Conservation (phyloP, 2,888 invertebrate species). For the Parelbella ahira region DNA sequence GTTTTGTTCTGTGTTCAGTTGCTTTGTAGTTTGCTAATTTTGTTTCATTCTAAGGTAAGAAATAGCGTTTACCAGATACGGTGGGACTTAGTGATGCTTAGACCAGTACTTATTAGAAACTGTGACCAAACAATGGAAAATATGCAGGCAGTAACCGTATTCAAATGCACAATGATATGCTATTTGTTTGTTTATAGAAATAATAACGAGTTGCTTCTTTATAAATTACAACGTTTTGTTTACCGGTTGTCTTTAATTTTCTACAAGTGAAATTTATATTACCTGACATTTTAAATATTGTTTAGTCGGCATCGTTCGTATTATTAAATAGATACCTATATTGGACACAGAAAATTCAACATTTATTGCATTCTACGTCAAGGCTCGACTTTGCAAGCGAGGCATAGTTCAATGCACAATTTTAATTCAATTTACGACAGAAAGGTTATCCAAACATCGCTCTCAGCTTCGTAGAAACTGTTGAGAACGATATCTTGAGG, state of each 20-base stretch:
- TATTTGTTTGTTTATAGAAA: constrained; percentile 26
- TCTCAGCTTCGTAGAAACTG: constrained; percentile 6
- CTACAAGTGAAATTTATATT: no score
- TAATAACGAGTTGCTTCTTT: constrained; percentile 20
- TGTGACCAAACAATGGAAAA: constrained; percentile 23
- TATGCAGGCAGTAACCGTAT: constrained; percentile 18
- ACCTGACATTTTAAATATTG: not conserved
- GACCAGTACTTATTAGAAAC: constrained; percentile 24
- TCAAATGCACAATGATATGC: constrained; percentile 24
- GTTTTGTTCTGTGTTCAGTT: constrained; percentile 22
- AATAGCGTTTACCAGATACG: constrained; percentile 25
- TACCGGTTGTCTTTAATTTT: no score
- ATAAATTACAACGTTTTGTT: constrained; percentile 2
- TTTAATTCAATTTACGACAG: constrained; percentile 18
- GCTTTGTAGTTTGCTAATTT: constrained; percentile 25
- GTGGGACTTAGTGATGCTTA: constrained; percentile 20
- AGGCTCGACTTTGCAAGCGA: no score
- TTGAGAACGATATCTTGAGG: constrained; percentile 45
- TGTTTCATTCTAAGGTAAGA: constrained; percentile 17
- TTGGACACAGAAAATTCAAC: no score
- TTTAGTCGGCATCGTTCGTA: no score
- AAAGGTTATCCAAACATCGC: constrained; percentile 21
- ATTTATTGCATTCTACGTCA: no score
- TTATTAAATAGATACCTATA: no score
- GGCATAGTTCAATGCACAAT: no score